Percentiles rank a stretch among this genome's conserved stretches.
These are phyloP conservation scores for Homarus americanus DNA, from an alignment of 1,140 invertebrate genomes.

Conservation along the genomic window DNA sequence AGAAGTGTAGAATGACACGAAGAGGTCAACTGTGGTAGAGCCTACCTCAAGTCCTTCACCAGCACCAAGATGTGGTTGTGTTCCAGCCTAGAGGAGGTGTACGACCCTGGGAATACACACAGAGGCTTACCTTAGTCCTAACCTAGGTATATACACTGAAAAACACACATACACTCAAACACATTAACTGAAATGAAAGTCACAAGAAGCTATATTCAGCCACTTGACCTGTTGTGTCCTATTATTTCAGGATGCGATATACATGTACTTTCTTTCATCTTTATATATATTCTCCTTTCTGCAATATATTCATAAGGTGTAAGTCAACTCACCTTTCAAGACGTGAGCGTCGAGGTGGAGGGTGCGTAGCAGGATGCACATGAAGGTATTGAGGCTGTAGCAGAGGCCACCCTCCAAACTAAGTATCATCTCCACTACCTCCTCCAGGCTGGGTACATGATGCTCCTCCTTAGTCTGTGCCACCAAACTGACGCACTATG, in stretches of 20 bases:
- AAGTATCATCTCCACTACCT: conserved; percentile 8
- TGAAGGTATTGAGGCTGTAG: conserved; percentile 28
- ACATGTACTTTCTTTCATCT: too few relatives aligned
- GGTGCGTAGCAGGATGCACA: conserved; percentile 15
- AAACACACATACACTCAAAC: too few relatives aligned
- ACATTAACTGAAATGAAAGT: too few relatives aligned
- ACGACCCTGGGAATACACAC: conserved; percentile 16
- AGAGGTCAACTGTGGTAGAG: too few relatives aligned
- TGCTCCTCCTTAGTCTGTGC: neutral
- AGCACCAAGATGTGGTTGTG: conserved; percentile 11
- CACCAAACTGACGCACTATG: conserved; percentile 24
- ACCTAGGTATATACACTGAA: too few relatives aligned
- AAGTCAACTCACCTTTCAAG: neutral
- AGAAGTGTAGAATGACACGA: too few relatives aligned
- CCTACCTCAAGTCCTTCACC: conserved; percentile 10
- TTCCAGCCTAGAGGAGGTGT: neutral
- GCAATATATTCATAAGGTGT: neutral
- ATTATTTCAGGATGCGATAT: neutral
- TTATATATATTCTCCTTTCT: too few relatives aligned
- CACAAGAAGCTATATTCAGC: too few relatives aligned
- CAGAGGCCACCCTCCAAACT: conserved; percentile 38
- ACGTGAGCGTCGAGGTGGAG: conserved; percentile 11
- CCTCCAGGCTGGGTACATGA: conserved; percentile 29
- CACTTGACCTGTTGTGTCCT: too few relatives aligned
- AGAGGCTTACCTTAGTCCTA: too few relatives aligned